These are phyloP conservation scores for Tetramorium simillimum DNA, from an alignment of 1,140 invertebrate species.

Conservation along the genomic window DNA sequence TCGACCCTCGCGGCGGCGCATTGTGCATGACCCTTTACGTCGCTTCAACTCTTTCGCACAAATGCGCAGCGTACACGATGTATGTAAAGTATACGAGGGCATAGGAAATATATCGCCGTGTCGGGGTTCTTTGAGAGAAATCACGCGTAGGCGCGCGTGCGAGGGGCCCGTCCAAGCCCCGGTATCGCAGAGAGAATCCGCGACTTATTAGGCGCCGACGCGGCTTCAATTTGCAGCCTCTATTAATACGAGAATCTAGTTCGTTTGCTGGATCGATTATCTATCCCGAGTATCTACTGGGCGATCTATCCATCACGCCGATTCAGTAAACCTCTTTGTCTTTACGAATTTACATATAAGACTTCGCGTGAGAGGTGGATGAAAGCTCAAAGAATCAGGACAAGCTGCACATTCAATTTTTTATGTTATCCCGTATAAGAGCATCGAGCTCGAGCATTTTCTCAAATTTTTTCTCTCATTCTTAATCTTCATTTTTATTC, in stretches of 20 bases:
- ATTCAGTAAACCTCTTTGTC: background rate
- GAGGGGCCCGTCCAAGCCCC: slow-evolving; percentile 38
- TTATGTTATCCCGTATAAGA: background rate
- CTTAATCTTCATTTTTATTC: background rate
- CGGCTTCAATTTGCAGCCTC: slow-evolving; percentile 67
- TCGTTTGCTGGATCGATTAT: slow-evolving; percentile 60
- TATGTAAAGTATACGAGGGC: slow-evolving; percentile 61
- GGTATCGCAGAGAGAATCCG: slow-evolving; percentile 61
- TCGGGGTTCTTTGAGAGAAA: slow-evolving; percentile 74
- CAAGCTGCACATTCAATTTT: background rate
- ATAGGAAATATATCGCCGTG: slow-evolving; percentile 74
- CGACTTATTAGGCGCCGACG: slow-evolving; percentile 79
- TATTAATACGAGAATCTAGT: slow-evolving; percentile 62
- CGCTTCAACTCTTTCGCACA: slow-evolving; percentile 19
- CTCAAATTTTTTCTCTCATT: background rate
- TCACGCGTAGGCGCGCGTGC: slow-evolving; percentile 68
- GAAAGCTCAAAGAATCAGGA: background rate
- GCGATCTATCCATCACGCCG: slow-evolving; percentile 7
- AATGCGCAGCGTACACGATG: slow-evolving; percentile 26
- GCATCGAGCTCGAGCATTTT: background rate
- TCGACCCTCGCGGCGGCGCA: background rate
- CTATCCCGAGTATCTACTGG: slow-evolving; percentile 1
- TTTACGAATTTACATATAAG: background rate
- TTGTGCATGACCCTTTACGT: slow-evolving; percentile 33
- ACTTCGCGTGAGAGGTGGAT: background rate